These are phyloP conservation scores for Mustelus asterias DNA, from an alignment of 2,113 vertebrate genomes.

Conservation along the genomic window DNA sequence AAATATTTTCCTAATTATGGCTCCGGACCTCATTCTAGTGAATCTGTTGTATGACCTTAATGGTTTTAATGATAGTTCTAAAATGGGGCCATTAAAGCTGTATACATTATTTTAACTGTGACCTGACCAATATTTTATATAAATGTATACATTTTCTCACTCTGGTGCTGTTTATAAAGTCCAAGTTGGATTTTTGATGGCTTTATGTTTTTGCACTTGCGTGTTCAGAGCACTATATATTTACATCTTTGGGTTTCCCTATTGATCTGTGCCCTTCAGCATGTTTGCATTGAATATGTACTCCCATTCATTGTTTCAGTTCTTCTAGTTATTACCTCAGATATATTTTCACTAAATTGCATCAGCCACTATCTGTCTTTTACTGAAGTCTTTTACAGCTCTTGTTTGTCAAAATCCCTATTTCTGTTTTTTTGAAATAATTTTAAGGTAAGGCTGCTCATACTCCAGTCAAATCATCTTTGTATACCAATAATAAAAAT, in stretches of 20 bases:
- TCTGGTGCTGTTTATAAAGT: neutral
- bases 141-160: neutral
- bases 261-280: neutral
- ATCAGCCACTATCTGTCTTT: neutral
- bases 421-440: neutral
- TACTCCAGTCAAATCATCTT: neutral
- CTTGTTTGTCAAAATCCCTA: neutral
- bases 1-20: neutral
- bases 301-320: neutral
- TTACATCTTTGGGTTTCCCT: neutral
- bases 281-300: neutral
- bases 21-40: neutral
- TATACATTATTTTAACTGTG: neutral
- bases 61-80: neutral
- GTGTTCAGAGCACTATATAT: neutral
- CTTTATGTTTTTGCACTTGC: neutral
- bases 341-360: neutral
- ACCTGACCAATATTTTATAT: neutral
- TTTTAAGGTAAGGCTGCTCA: neutral
- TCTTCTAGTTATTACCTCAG: neutral
- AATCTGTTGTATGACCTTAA: neutral
- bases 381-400: neutral
- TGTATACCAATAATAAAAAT: neutral
- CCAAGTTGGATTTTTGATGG: neutral
- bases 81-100: neutral